A percentile compares a stretch with the other conserved stretches of the same genome.
These are phyloP conservation scores for Hyperopisus bebe DNA, from an alignment of 2,113 vertebrate species.

Conservation along the genomic window DNA sequence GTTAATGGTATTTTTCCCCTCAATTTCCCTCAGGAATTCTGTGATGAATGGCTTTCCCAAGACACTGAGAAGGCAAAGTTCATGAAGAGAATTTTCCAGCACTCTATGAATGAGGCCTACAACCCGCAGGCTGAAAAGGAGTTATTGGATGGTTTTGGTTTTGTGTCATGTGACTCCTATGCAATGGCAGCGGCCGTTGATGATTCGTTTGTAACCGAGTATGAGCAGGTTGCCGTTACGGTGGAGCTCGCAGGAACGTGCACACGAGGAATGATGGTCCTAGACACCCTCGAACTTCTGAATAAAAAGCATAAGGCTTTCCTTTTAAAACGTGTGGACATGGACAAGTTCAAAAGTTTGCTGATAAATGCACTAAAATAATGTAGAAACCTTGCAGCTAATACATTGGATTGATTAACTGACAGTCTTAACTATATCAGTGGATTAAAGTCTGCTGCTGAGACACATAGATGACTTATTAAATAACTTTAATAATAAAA, in stretches of 20 bases:
- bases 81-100: slow-evolving; percentile 54
- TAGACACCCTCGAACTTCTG: slow-evolving; percentile 52
- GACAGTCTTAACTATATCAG: neutral
- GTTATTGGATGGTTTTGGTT: slow-evolving; percentile 41
- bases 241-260: slow-evolving; percentile 58
- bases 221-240: slow-evolving; percentile 42
- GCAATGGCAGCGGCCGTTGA: slow-evolving; percentile 66
- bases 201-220: slow-evolving; percentile 48
- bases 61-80: slow-evolving; percentile 62
- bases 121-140: slow-evolving; percentile 35
- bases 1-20: neutral
- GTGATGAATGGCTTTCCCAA: slow-evolving; percentile 60
- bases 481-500: neutral
- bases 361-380: slow-evolving; percentile 62
- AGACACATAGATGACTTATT: neutral
- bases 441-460: neutral
- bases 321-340: slow-evolving; percentile 61
- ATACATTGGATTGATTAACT: neutral
- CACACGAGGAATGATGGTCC: slow-evolving; percentile 63
- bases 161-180: slow-evolving; percentile 68
- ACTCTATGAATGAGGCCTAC: slow-evolving; percentile 39
- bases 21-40: slow-evolving; percentile 55
- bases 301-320: slow-evolving; percentile 48
- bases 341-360: slow-evolving; percentile 56
- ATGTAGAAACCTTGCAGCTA: neutral